Conservation (phyloP, 2,888 invertebrate genomes). For the Dicyrtoma fusca region DNA sequence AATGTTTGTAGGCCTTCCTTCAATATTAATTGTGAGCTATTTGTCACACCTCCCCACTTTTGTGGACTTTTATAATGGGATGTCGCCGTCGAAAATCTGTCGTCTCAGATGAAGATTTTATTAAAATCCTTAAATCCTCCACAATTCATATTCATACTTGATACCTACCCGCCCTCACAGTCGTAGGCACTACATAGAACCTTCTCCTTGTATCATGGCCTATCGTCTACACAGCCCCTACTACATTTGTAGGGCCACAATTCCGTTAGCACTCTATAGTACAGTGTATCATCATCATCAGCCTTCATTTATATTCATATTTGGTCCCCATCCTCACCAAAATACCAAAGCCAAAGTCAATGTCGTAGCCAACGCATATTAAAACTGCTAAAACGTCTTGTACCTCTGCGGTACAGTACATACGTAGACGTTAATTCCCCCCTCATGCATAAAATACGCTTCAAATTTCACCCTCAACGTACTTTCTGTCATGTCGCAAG, state of each 20-base stretch:
- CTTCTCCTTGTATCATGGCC: too few species aligned
- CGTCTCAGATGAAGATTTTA: constrained; percentile 45
- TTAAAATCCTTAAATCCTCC: constrained; percentile 27
- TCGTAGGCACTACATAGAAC: too few species aligned
- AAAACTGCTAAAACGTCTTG: too few species aligned
- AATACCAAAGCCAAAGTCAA: too few species aligned
- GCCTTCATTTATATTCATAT: constrained; percentile 21
- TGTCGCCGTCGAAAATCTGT: constrained; percentile 53
- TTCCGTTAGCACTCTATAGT: constrained; percentile 9
- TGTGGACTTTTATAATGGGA: constrained; percentile 43
- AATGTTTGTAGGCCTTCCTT: background rate
- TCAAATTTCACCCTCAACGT: background rate
- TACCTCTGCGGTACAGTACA: too few species aligned
- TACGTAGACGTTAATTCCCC: background rate
- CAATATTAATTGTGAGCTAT: constrained; percentile 40
- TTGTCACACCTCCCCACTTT: constrained; percentile 38
- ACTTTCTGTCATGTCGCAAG: too few species aligned
- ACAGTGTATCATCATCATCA: constrained; percentile 14
- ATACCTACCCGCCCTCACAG: constrained; percentile 18
- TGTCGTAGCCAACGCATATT: too few species aligned
- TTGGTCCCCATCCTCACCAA: background rate
- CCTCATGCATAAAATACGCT: constrained; percentile 26
- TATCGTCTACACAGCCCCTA: too few species aligned
- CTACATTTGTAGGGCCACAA: too few species aligned
- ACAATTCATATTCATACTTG: constrained; percentile 21